A percentile compares a stretch with the other conserved stretches of the same genome.
Evolutionary conservation across 2,888 invertebrate species (phyloP).

Genomic region (Drosophila bunnanda): DNA sequence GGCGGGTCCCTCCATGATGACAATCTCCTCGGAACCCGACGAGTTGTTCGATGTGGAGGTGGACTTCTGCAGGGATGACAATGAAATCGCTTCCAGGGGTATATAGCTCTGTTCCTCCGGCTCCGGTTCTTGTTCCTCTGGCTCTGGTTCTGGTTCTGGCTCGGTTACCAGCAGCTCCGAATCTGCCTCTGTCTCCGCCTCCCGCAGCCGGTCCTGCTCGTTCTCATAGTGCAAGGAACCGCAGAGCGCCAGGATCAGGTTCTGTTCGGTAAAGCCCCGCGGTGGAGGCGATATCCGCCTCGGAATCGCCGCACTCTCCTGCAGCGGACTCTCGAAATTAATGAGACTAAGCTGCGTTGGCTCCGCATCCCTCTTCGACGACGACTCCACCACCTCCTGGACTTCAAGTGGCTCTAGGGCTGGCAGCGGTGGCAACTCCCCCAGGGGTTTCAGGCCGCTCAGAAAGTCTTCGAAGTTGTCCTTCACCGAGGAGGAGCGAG

Average conservation of each 20-base stretch:
- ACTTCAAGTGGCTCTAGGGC: conserved; percentile 65
- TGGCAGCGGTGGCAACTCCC: conserved; percentile 50
- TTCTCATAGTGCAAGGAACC: conserved; percentile 83
- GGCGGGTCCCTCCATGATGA: conserved; percentile 64
- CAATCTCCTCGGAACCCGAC: conserved; percentile 74
- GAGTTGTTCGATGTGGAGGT: conserved; percentile 77
- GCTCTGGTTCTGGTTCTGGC: background rate
- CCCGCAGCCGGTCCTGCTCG: conserved; percentile 58
- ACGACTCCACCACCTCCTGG: background rate
- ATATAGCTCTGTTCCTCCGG: conserved; percentile 5
- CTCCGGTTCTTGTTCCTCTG: conserved; percentile 2
- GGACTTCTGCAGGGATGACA: conserved; percentile 58
- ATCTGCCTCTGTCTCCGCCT: background rate
- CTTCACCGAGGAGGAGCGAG: conserved; percentile 9
- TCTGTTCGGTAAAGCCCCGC: conserved; percentile 80
- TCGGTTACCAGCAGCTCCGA: background rate
- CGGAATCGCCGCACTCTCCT: conserved; percentile 69
- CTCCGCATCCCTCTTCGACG: background rate
- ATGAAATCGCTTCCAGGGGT: conserved; percentile 24
- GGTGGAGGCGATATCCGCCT: conserved; percentile 70
- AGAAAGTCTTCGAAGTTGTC: conserved; percentile 71
- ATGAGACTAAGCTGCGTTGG: conserved; percentile 75
- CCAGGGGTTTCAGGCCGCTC: conserved; percentile 37
- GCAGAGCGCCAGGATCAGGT: conserved; percentile 83
- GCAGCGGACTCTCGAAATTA: conserved; percentile 83